These are phyloP conservation scores for Eristalis intricaria DNA, from an alignment of 2,888 invertebrate genomes.

Conservation along the genomic window DNA sequence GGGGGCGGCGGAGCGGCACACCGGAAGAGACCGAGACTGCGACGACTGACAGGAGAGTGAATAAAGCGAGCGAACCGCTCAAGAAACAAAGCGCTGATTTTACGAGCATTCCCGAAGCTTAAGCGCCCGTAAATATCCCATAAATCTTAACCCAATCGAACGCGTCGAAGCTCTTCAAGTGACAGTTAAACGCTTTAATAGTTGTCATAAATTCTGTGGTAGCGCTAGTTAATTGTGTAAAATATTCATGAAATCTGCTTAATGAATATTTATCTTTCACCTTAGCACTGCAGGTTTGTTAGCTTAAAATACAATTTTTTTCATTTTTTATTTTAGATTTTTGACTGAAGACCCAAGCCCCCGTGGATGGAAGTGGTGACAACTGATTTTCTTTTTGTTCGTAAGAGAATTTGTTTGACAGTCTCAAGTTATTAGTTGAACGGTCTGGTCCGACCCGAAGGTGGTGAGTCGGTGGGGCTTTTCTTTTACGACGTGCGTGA, in stretches of 20 bases:
- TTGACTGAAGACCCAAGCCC: background rate
- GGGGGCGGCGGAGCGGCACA: background rate
- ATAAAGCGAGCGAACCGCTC: background rate
- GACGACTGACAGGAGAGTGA: background rate
- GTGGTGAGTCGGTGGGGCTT: background rate
- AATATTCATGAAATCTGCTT: constrained; percentile 66
- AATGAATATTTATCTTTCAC: constrained; percentile 69
- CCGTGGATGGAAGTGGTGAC: constrained; percentile 23
- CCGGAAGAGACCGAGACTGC: background rate
- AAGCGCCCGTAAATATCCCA: constrained; percentile 32
- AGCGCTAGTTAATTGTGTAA: constrained; percentile 65
- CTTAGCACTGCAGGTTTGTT: constrained; percentile 48
- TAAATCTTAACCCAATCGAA: constrained; percentile 32
- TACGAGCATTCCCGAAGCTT: constrained; percentile 34
- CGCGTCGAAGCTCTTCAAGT: background rate
- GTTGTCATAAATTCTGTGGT: constrained; percentile 65
- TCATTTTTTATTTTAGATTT: constrained; percentile 4
- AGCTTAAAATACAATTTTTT: constrained; percentile 12
- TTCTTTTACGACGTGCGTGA: constrained; percentile 59
- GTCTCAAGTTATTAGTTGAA: constrained; percentile 41
- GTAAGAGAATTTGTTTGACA: constrained; percentile 28
- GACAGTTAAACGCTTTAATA: constrained; percentile 48
- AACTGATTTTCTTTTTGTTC: constrained; percentile 17
- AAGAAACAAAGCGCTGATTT: constrained; percentile 11
- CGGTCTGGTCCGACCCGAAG: background rate